Evolutionary conservation across 2,797 vertebrate genomes (phyloP).

Genomic region (Anguilla megastoma): DNA sequence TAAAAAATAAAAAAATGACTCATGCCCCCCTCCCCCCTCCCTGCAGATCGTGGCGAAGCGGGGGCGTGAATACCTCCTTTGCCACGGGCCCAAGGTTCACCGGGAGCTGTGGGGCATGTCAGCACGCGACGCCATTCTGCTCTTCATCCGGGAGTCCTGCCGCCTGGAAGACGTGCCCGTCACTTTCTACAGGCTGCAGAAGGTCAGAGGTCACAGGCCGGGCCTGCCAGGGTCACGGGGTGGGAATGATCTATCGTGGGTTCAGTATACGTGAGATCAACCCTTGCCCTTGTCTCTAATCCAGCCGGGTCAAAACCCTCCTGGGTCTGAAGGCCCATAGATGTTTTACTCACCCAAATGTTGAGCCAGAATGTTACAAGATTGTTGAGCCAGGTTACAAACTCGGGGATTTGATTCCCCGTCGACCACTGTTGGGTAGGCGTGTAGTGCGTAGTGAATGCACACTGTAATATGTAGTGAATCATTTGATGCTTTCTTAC

Average conservation of each 20-base stretch:
- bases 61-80: constrained; percentile 81
- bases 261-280: not conserved
- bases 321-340: not conserved
- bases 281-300: not conserved
- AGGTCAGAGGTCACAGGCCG: constrained; percentile 71
- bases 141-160: constrained; percentile 86
- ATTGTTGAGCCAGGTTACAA: too few relatives aligned
- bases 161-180: constrained; percentile 88
- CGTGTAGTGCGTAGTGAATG: not conserved
- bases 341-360: not conserved
- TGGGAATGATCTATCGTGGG: not conserved
- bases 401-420: not conserved
- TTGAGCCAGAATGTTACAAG: not conserved
- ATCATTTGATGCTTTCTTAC: not conserved
- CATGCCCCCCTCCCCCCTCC: constrained; percentile 6
- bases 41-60: constrained; percentile 83
- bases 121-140: constrained; percentile 75
- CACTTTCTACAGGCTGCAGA: constrained; percentile 87
- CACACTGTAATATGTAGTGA: not conserved
- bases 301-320: not conserved
- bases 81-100: constrained; percentile 84
- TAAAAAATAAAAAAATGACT: not conserved
- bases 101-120: constrained; percentile 83
- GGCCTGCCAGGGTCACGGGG: not conserved
- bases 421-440: not conserved